Evolutionary conservation across 2,113 vertebrate genomes (phyloP).

Genomic region (Anarrhichthys ocellatus): DNA sequence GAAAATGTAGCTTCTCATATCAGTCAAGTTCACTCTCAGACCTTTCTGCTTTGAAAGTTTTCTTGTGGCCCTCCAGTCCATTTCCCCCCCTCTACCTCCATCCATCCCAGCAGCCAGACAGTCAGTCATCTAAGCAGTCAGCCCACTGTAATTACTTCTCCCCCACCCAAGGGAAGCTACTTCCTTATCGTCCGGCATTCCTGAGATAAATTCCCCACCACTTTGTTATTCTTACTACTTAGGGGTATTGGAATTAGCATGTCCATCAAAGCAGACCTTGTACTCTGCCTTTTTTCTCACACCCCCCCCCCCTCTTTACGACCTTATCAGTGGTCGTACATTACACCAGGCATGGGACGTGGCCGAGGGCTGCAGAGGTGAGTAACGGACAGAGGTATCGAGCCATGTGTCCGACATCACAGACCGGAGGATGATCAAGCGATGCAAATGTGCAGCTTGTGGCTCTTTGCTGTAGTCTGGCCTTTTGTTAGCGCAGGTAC

Average conservation of each 20-base stretch:
- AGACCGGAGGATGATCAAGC: slow-evolving; percentile 46
- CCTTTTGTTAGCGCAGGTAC: slow-evolving; percentile 42
- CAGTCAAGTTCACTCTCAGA: neutral
- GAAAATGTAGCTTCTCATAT: too few relatives aligned
- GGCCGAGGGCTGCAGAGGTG: slow-evolving; percentile 55
- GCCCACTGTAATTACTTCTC: slow-evolving; percentile 78
- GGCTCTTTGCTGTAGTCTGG: neutral
- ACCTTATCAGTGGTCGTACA: slow-evolving; percentile 75
- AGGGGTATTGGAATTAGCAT: slow-evolving; percentile 79
- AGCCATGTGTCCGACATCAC: slow-evolving; percentile 53
- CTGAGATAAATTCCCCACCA: slow-evolving; percentile 80
- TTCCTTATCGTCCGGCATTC: slow-evolving; percentile 83
- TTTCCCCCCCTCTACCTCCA: slow-evolving; percentile 10
- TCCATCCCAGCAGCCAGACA: slow-evolving; percentile 55
- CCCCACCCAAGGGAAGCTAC: slow-evolving; percentile 78
- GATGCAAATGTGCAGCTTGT: slow-evolving; percentile 48
- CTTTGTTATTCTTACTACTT: slow-evolving; percentile 83
- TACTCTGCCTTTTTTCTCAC: slow-evolving; percentile 65
- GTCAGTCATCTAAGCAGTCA: slow-evolving; percentile 69
- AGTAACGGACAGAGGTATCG: slow-evolving; percentile 60
- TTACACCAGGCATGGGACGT: slow-evolving; percentile 63
- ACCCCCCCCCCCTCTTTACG: slow-evolving; percentile 15
- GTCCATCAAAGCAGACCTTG: slow-evolving; percentile 78
- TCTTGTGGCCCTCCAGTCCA: slow-evolving; percentile 6
- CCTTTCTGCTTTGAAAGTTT: slow-evolving; percentile 20